Evolutionary conservation across 2,888 invertebrate genomes (phyloP).

Genomic region (Oligia fasciuncula): DNA sequence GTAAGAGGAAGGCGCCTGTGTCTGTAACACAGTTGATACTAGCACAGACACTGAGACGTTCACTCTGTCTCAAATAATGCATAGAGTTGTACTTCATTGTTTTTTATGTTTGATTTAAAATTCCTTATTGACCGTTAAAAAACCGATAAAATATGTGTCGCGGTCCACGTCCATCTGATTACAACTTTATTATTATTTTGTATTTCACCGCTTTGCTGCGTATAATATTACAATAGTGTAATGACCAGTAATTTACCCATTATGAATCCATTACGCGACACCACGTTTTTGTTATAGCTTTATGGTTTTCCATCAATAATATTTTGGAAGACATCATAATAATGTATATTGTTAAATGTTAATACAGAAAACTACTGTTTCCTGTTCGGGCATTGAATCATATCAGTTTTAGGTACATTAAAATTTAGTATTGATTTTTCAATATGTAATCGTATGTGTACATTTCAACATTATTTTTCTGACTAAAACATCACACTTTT

Average conservation of each 20-base stretch:
- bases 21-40: not conserved
- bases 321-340: slow-evolving; percentile 23
- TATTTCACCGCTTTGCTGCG: slow-evolving; percentile 5
- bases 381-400: not conserved
- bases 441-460: not conserved
- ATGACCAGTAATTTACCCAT: slow-evolving; percentile 49
- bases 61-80: not conserved
- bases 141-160: slow-evolving; percentile 2
- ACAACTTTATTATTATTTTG: slow-evolving; percentile 16
- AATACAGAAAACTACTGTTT: not conserved
- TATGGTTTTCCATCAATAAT: slow-evolving; percentile 17
- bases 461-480: not conserved
- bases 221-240: slow-evolving; percentile 44
- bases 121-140: not conserved
- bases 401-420: not conserved
- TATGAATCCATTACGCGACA: slow-evolving; percentile 48
- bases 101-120: too few relatives aligned
- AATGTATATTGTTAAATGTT: slow-evolving; percentile 1
- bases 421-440: not conserved
- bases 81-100: not conserved
- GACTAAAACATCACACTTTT: not conserved
- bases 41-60: not conserved
- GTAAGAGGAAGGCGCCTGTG: not conserved
- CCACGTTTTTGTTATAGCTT: slow-evolving; percentile 24
- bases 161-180: slow-evolving; percentile 16